Conservation (phyloP, 2,113 vertebrate species). For the Orcinus orca region DNA sequence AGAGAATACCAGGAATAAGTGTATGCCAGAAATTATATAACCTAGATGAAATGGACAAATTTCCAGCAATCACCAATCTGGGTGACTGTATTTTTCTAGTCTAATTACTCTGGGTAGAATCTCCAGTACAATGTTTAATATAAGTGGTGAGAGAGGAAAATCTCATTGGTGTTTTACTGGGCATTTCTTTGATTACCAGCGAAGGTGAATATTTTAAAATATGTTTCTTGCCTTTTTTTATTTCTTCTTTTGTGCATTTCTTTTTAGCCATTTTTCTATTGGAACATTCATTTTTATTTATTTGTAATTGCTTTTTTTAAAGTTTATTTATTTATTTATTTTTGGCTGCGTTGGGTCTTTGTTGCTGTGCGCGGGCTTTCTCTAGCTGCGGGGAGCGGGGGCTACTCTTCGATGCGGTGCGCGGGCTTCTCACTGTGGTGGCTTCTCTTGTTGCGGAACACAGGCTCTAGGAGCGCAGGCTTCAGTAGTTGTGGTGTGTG, state of each 20-base stretch:
- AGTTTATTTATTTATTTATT: too few relatives aligned
- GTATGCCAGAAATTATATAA: not conserved
- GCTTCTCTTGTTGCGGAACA: too few relatives aligned
- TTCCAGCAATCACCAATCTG: not conserved
- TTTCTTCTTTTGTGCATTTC: not conserved
- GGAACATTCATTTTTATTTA: constrained; percentile 18
- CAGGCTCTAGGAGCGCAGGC: rapidly evolving
- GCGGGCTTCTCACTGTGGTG: too few relatives aligned
- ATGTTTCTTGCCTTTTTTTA: not conserved
- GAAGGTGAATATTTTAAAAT: not conserved
- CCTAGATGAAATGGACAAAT: not conserved
- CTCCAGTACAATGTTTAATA: not conserved
- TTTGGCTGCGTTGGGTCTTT: too few relatives aligned
- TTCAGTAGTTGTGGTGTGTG: too few relatives aligned
- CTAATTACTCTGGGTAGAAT: not conserved
- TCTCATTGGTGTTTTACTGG: not conserved
- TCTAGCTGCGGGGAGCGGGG: too few relatives aligned
- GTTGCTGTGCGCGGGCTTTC: too few relatives aligned
- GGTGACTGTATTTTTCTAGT: not conserved
- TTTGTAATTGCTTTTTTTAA: constrained; percentile 15
- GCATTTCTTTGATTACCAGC: not conserved
- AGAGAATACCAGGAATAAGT: not conserved
- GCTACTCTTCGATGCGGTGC: too few relatives aligned
- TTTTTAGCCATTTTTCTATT: not conserved
- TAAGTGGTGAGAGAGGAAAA: not conserved